A percentile compares a stretch with the other conserved stretches of the same genome.
These are phyloP conservation scores for Gopherus flavomarginatus DNA, from an alignment of 2,113 vertebrate species.

Conservation along the genomic window DNA sequence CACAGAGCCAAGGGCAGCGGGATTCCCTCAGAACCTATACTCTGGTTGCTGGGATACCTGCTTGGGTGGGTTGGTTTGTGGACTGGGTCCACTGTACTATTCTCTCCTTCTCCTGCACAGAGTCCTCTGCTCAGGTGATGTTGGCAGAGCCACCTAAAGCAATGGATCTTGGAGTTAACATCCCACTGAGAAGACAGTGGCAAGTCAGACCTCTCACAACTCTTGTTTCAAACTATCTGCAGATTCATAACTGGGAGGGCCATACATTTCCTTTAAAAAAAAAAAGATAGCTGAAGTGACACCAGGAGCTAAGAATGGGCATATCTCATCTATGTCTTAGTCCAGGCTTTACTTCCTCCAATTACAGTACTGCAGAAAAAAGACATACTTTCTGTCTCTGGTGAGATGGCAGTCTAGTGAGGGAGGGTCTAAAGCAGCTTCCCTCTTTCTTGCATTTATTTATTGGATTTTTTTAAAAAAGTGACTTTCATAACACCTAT, in stretches of 20 bases:
- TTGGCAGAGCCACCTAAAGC: not conserved
- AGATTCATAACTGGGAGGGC: not conserved
- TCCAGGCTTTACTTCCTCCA: not conserved
- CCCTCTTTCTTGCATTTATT: not conserved
- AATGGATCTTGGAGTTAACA: not conserved
- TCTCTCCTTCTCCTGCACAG: not conserved
- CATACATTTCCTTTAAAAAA: not conserved
- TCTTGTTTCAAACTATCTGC: not conserved
- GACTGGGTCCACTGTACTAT: not conserved
- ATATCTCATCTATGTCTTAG: not conserved
- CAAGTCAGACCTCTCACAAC: not conserved
- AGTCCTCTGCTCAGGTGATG: not conserved
- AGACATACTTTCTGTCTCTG: not conserved
- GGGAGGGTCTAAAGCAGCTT: not conserved
- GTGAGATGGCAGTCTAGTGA: not conserved
- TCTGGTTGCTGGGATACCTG: not conserved
- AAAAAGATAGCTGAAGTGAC: not conserved
- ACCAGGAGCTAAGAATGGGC: not conserved
- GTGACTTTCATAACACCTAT: not conserved
- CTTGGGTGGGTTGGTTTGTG: not conserved
- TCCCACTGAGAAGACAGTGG: not conserved
- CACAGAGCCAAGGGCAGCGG: not conserved
- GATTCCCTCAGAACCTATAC: not conserved
- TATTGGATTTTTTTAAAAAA: not conserved
- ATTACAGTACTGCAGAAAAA: not conserved